A percentile compares a stretch with the other conserved stretches of the same genome.
Evolutionary conservation across 2,888 invertebrate genomes (phyloP).

Genomic region (Rhagonycha lutea): DNA sequence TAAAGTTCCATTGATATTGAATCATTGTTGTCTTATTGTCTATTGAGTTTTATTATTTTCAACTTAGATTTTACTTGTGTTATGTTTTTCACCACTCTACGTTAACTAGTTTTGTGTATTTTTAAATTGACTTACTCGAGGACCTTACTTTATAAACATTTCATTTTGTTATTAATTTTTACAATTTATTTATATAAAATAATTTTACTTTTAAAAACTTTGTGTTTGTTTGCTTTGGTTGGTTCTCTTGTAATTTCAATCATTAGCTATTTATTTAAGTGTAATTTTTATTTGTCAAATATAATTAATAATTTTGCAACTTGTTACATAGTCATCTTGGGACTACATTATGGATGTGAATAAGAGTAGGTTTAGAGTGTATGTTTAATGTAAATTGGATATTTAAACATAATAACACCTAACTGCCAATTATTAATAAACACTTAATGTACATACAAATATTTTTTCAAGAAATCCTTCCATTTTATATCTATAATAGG

Average conservation of each 20-base stretch:
- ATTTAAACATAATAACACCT: conserved; percentile 45
- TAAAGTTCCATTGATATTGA: not conserved
- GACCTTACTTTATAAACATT: not conserved
- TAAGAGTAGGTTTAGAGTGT: conserved; percentile 46
- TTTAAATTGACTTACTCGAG: not conserved
- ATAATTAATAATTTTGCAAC: not conserved
- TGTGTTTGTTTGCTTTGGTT: not conserved
- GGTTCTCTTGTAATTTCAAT: not conserved
- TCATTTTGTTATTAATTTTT: not conserved
- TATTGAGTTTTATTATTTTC: conserved; percentile 3
- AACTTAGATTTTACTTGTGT: not conserved
- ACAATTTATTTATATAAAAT: not conserved
- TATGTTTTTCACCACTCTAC: not conserved
- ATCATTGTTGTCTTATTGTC: not conserved
- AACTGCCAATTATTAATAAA: conserved; percentile 55
- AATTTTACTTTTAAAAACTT: not conserved
- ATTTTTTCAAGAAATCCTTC: not conserved
- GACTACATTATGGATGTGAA: conserved; percentile 46
- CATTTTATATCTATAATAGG: not conserved
- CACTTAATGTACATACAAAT: conserved; percentile 41
- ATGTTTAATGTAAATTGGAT: conserved; percentile 45
- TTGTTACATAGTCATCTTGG: conserved; percentile 33
- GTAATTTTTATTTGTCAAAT: not conserved
- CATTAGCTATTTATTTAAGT: not conserved
- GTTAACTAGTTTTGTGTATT: not conserved